Base-by-base conservation (phyloP, 2,113 vertebrate genomes). In the Lepus timidus region DNA sequence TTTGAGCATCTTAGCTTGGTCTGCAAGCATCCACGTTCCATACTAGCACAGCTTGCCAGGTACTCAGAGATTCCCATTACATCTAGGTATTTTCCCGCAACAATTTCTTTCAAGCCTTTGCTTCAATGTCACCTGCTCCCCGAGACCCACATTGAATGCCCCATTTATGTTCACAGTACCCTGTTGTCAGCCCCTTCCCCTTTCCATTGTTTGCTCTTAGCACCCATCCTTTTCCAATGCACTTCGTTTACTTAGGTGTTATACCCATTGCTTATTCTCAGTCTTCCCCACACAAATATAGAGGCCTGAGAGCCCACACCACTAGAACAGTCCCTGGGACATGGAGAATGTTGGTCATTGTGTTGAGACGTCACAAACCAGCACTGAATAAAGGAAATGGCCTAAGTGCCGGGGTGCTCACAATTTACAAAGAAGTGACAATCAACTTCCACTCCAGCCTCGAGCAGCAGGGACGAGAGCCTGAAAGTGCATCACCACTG, bases 41-140 rank as follows among this genome's bases (percentile, higher is more conserved):
- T 19, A 25, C 44, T 17, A 91, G 55, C 64, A 36, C 10, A 55
- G 52, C 58, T 44, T 80, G 20, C 65, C 51, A 31, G 23, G 8
- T 74, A 16, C 19, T 9, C 39, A 14, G 36, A 93, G 52, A n/a
- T 49, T 44, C 29, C 55, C 80, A 29, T 12, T 4, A 3, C 70
- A 58, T 49, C 10, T 9, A 86, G n/a, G 36, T 80, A 36, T 84
- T 88, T 82, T 82, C 49, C 85, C 74, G 71, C 67, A 58, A 49
- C 10, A 89, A 55, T 16, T 25, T 84, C 67, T 52, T 80, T 88
- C 23, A 80, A 88, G 79, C 62, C 64, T 96, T 95, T 49, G 4
- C 67, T 71, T 74, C 74, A 85, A 93, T 73, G 85, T 62, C 36
- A 92, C 44, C 76, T 83, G 91, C 79, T 94, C 84, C 73, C 4